Evolutionary conservation across 2,797 vertebrate genomes (phyloP).

Genomic region (Hyperoplus lanceolatus): DNA sequence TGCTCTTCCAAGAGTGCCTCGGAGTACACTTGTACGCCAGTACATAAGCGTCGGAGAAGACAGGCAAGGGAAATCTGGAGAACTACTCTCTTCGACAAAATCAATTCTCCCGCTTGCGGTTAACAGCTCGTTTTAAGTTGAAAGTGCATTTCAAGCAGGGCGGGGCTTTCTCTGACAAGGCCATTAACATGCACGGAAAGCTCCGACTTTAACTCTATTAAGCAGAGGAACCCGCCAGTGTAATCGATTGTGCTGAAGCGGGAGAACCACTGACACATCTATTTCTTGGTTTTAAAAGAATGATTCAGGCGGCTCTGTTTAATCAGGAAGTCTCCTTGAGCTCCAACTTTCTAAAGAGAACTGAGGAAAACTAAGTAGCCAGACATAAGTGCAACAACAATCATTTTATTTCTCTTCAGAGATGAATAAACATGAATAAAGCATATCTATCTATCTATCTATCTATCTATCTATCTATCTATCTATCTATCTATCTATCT

Average conservation of each 20-base stretch:
- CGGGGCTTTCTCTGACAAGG: conserved; percentile 41
- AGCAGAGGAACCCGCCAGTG: conserved; percentile 40
- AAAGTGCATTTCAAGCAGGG: conserved; percentile 48
- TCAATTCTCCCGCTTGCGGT: conserved; percentile 65
- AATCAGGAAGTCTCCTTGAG: not conserved
- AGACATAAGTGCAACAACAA: not conserved
- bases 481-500: no score
- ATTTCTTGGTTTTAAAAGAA: conserved; percentile 9
- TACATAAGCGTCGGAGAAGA: conserved; percentile 35
- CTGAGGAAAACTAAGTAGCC: not conserved
- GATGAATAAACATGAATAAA: no score
- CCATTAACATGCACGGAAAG: conserved; percentile 62
- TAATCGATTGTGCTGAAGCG: conserved; percentile 28
- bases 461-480: no score
- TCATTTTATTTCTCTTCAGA: no score
- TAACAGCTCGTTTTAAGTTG: conserved; percentile 58
- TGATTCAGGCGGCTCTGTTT: not conserved
- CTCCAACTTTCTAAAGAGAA: not conserved
- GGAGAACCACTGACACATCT: conserved; percentile 25
- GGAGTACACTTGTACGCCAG: conserved; percentile 58
- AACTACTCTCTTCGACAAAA: conserved; percentile 62
- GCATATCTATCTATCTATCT: no score
- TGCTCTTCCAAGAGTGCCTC: conserved; percentile 41
- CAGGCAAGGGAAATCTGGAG: conserved; percentile 38
- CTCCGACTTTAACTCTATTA: conserved; percentile 53